phyloP scores from a whole-genome alignment of 1,140 invertebrate genomes.

The Pachyrhynchus sulphureomaculatus region DNA sequence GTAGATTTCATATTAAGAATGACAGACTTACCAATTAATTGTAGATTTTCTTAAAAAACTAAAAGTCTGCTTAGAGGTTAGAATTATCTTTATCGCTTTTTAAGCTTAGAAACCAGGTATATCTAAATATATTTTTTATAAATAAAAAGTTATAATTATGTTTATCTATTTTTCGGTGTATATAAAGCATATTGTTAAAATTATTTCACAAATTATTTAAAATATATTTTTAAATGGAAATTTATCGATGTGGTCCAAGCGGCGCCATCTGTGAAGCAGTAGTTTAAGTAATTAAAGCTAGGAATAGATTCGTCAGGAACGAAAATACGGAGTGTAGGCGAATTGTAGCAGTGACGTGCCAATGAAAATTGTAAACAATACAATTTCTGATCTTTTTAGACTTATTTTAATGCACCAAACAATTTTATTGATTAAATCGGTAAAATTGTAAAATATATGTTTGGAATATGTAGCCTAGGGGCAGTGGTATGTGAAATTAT shows the following conservation, averaged over 20 bases:
- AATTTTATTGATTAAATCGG: constrained; percentile 37
- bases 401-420: constrained; percentile 7
- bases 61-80: not conserved
- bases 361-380: not conserved
- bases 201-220: not conserved
- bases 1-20: not conserved
- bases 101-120: not conserved
- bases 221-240: not conserved
- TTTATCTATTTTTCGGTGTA: too few relatives aligned
- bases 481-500: constrained; percentile 48
- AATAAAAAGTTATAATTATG: too few relatives aligned
- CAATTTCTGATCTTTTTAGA: too few relatives aligned
- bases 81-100: not conserved
- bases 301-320: not conserved
- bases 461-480: constrained; percentile 31
- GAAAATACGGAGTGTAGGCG: too few relatives aligned
- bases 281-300: not conserved
- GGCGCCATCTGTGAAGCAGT: constrained; percentile 20
- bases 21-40: not conserved
- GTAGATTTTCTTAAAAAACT: too few relatives aligned
- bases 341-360: not conserved
- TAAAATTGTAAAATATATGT: constrained; percentile 37
- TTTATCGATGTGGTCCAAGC: not conserved
- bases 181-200: too few relatives aligned
- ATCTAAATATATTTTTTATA: too few relatives aligned